phyloP scores from a whole-genome alignment of 2,888 invertebrate genomes.

The Punctoribates punctum region DNA sequence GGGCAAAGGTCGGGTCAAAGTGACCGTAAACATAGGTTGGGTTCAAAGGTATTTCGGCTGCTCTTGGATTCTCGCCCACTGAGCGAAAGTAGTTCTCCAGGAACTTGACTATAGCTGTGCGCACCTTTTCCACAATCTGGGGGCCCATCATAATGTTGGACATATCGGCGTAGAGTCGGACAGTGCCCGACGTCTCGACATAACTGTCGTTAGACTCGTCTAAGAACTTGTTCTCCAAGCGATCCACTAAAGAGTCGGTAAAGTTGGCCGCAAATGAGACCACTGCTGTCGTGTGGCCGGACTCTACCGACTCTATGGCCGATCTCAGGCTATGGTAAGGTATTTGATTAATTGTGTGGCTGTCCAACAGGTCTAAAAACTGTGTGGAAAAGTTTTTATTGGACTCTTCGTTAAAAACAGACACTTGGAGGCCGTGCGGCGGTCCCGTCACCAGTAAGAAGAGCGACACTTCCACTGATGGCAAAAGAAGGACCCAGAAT shows the following conservation, averaged over 20 bases:
- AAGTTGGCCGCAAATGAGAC: background rate
- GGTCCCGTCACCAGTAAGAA: conserved; percentile 3
- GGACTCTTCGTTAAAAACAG: background rate
- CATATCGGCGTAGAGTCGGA: conserved; percentile 17
- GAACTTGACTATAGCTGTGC: background rate
- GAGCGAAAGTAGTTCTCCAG: background rate
- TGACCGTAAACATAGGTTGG: background rate
- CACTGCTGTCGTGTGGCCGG: background rate
- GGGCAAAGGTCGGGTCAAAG: conserved; percentile 5
- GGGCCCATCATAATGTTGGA: conserved; percentile 19
- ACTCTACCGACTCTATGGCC: conserved; percentile 6
- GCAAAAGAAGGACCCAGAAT: conserved; percentile 6
- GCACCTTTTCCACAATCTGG: conserved; percentile 5
- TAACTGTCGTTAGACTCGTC: background rate
- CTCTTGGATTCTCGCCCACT: conserved; percentile 1
- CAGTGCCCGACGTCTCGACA: background rate
- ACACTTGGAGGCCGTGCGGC: background rate
- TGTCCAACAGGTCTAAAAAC: background rate
- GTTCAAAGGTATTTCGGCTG: background rate
- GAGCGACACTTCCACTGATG: conserved; percentile 2
- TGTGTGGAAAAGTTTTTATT: background rate
- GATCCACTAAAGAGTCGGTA: background rate
- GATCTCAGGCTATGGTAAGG: background rate
- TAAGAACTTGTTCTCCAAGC: background rate
- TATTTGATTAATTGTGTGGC: background rate